These are phyloP conservation scores for Lithophane socia DNA, from an alignment of 2,888 invertebrate species.

Conservation along the genomic window DNA sequence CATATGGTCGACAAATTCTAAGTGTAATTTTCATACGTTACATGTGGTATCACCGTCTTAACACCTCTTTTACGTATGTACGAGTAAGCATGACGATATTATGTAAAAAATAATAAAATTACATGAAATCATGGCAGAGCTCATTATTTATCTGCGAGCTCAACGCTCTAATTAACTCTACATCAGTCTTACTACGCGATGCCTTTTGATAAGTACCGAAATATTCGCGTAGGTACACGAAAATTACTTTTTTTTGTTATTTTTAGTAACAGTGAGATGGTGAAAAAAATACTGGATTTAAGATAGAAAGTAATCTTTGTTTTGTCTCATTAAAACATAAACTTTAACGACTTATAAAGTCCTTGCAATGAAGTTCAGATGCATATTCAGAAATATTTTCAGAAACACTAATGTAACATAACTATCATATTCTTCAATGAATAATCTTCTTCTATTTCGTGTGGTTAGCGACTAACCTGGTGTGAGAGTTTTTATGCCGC, in stretches of 20 bases:
- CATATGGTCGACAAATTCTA: neutral
- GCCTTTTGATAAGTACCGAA: neutral
- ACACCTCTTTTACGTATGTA: slow-evolving; percentile 12
- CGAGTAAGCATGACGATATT: slow-evolving; percentile 33
- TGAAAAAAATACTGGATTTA: neutral
- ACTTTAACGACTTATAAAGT: neutral
- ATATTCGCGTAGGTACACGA: neutral
- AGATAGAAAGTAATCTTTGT: neutral
- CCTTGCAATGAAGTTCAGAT: neutral
- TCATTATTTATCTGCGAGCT: slow-evolving; percentile 33
- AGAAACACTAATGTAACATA: neutral
- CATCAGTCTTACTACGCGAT: slow-evolving; percentile 7
- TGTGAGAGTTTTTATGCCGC: no score
- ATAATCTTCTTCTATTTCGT: no score
- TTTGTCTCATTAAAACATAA: neutral
- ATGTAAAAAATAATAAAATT: slow-evolving; percentile 37
- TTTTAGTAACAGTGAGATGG: neutral
- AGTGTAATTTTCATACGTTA: slow-evolving; percentile 6
- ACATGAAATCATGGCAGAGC: slow-evolving; percentile 38
- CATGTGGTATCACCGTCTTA: neutral
- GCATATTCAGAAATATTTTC: neutral
- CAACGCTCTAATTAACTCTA: slow-evolving; percentile 44
- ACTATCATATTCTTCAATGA: neutral
- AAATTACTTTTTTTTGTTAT: neutral
- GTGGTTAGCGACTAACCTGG: no score